Evolutionary conservation across 2,888 invertebrate species (phyloP).

Genomic region (Melinaea menophilus): DNA sequence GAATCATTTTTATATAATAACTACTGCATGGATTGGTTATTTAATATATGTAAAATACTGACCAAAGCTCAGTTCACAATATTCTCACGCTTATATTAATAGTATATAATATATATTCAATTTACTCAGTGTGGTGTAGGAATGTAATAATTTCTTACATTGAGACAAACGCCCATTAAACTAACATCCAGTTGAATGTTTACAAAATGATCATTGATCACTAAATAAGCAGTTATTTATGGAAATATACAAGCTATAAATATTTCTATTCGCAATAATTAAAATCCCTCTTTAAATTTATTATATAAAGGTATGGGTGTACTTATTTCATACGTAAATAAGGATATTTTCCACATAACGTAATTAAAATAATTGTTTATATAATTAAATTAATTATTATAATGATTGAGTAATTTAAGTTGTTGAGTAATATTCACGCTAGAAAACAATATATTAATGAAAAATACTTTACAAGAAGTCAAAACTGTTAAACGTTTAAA

Average conservation of each 20-base stretch:
- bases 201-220: slow-evolving; percentile 11
- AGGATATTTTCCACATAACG: too few relatives aligned
- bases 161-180: slow-evolving; percentile 28
- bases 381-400: too few relatives aligned
- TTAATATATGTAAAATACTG: slow-evolving; percentile 31
- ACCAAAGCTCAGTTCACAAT: slow-evolving; percentile 28
- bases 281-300: slow-evolving; percentile 5
- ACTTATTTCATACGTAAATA: too few relatives aligned
- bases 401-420: too few relatives aligned
- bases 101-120: slow-evolving; percentile 29
- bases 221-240: slow-evolving; percentile 8
- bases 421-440: too few relatives aligned
- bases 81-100: slow-evolving; percentile 33
- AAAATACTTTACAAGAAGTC: too few relatives aligned
- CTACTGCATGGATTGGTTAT: slow-evolving; percentile 11
- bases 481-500: too few relatives aligned
- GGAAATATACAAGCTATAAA: slow-evolving; percentile 5
- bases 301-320: not conserved
- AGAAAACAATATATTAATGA: too few relatives aligned
- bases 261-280: slow-evolving; percentile 10
- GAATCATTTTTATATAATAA: not conserved
- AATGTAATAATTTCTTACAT: slow-evolving; percentile 32
- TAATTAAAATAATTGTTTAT: too few relatives aligned
- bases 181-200: slow-evolving; percentile 20
- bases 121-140: slow-evolving; percentile 27